phyloP scores from a whole-genome alignment of 1,140 invertebrate genomes.

The Aplysia californica region DNA sequence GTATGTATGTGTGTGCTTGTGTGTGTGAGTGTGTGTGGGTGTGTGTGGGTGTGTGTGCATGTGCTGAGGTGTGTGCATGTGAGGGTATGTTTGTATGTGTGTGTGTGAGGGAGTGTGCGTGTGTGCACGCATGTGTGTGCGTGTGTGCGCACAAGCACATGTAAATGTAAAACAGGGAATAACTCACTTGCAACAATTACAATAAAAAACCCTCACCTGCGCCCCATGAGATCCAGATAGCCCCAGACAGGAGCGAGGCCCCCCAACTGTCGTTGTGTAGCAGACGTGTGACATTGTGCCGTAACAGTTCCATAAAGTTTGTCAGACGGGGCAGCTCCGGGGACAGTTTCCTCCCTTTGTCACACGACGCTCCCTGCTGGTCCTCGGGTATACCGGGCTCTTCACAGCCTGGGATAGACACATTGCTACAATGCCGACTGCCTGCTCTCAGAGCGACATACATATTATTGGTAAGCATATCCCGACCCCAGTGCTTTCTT shows the following conservation, averaged over 20 bases:
- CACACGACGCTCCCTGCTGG: background rate
- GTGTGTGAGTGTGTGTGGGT: no score
- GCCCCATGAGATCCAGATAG: constrained; percentile 17
- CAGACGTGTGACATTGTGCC: background rate
- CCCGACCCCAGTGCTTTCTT: no score
- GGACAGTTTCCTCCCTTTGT: background rate
- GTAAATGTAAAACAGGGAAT: no score
- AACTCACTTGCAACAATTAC: no score
- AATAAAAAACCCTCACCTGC: no score
- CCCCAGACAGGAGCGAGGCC: background rate
- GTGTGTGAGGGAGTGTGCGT: background rate
- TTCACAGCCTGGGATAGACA: no score
- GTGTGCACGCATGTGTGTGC: background rate
- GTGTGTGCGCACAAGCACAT: no score
- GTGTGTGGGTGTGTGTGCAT: no score
- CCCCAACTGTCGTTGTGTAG: background rate
- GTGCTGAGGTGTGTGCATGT: background rate
- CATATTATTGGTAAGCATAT: no score
- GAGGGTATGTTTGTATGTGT: background rate
- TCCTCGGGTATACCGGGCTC: background rate
- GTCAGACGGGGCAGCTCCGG: background rate
- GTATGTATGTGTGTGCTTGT: no score
- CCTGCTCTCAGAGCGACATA: no score
- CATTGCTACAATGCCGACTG: no score
- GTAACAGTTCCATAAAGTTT: background rate